These are phyloP conservation scores for Amphimallon solstitiale DNA, from an alignment of 2,888 invertebrate genomes.

Conservation along the genomic window DNA sequence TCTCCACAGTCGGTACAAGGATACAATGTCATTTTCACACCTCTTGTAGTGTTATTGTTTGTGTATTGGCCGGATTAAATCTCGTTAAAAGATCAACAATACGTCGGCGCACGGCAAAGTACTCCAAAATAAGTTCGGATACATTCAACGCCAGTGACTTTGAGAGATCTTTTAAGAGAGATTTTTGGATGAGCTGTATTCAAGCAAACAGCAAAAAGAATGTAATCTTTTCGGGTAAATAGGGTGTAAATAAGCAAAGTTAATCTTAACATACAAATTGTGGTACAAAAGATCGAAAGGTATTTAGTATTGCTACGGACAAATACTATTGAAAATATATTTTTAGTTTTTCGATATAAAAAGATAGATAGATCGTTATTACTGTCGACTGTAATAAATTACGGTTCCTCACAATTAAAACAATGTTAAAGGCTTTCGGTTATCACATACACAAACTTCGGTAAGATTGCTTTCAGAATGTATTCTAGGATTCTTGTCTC, in stretches of 20 bases:
- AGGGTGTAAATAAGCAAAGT: constrained; percentile 18
- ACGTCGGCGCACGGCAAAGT: constrained; percentile 28
- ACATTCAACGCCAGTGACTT: constrained; percentile 22
- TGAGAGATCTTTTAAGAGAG: neutral
- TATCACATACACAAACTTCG: no score
- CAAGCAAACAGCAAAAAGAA: no score
- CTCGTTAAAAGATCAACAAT: constrained; percentile 41
- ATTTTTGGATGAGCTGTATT: no score
- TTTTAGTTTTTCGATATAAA: no score
- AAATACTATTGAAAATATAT: no score
- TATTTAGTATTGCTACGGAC: no score
- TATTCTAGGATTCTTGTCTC: no score
- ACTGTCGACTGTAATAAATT: no score
- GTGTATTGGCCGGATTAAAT: constrained; percentile 58
- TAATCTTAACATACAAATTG: constrained; percentile 20
- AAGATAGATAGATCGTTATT: no score
- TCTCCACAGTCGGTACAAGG: constrained; percentile 60
- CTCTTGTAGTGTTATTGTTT: constrained; percentile 59
- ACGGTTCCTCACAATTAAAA: no score
- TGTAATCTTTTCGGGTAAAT: neutral
- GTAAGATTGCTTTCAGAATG: no score
- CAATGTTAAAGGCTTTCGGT: no score
- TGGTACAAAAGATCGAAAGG: neutral
- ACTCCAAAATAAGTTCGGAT: neutral
- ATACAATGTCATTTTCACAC: constrained; percentile 63